Percentiles rank a stretch among this genome's conserved stretches.
Conservation (phyloP, 2,113 vertebrate species). For the Puma concolor region DNA sequence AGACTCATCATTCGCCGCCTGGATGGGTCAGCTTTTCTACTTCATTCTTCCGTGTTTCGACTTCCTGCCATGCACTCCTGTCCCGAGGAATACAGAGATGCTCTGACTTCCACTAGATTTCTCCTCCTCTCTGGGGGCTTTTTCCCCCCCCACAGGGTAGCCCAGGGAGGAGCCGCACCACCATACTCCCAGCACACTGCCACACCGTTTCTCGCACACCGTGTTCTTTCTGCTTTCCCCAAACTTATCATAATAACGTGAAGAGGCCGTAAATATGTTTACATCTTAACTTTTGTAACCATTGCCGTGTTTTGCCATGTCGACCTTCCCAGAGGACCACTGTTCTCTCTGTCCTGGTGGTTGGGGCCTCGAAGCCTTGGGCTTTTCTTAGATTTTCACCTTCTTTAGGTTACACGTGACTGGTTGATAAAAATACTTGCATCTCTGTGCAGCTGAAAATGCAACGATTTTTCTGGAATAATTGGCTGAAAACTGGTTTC, state of each 20-base stretch:
- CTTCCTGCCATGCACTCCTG: not conserved
- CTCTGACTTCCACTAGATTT: not conserved
- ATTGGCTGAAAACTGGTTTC: not conserved
- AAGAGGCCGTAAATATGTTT: not conserved
- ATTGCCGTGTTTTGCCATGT: not conserved
- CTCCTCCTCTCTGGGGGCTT: not conserved
- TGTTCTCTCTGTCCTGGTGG: not conserved
- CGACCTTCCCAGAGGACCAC: not conserved
- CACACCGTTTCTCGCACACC: not conserved
- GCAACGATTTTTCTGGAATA: not conserved
- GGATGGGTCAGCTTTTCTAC: not conserved
- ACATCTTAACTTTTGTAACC: not conserved
- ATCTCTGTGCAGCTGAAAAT: not conserved
- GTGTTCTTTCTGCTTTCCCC: not conserved
- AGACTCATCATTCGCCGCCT: not conserved
- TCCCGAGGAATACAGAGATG: not conserved
- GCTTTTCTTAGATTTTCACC: not conserved
- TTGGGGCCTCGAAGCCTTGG: not conserved
- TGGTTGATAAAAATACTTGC: not conserved
- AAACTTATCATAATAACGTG: not conserved
- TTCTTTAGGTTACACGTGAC: fast-evolving
- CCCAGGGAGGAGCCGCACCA: not conserved
- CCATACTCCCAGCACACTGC: fast-evolving
- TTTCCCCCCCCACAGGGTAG: too few relatives aligned
- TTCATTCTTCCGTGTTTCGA: not conserved